Evolutionary conservation across 2,888 invertebrate species (phyloP).

Genomic region (Tortricodes alternella): DNA sequence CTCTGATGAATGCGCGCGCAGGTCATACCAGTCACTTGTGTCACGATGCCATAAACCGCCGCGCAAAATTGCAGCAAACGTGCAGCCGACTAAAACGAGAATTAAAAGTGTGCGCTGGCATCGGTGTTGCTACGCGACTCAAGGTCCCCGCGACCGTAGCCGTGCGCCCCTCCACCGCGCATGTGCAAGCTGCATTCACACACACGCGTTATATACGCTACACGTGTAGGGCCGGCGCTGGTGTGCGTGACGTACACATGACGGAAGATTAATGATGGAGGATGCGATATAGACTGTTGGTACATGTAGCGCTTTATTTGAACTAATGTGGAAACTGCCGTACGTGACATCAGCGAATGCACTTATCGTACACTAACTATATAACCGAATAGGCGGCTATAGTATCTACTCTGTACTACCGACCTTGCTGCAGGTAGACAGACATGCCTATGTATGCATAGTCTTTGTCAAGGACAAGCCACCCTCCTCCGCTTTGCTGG

Average conservation of each 20-base stretch:
- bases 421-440: no score
- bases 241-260: slow-evolving; percentile 27
- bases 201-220: slow-evolving; percentile 27
- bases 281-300: background rate
- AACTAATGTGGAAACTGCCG: slow-evolving; percentile 60
- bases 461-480: background rate
- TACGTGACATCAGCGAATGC: slow-evolving; percentile 51
- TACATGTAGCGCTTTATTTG: slow-evolving; percentile 45
- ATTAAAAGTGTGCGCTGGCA: slow-evolving; percentile 64
- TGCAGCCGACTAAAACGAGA: slow-evolving; percentile 70
- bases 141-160: slow-evolving; percentile 75
- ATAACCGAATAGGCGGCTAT: background rate
- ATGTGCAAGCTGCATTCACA: slow-evolving; percentile 65
- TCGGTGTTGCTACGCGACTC: slow-evolving; percentile 77
- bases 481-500: no score
- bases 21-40: slow-evolving; percentile 37
- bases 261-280: slow-evolving; percentile 37
- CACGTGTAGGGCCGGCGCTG: slow-evolving; percentile 18
- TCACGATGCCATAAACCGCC: slow-evolving; percentile 66
- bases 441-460: background rate
- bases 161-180: slow-evolving; percentile 56
- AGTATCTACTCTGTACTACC: background rate
- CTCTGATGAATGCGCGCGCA: slow-evolving; percentile 38
- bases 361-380: background rate
- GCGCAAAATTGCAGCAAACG: slow-evolving; percentile 66